Conservation (phyloP, 2,113 vertebrate species). For the Nesogale talazaci region DNA sequence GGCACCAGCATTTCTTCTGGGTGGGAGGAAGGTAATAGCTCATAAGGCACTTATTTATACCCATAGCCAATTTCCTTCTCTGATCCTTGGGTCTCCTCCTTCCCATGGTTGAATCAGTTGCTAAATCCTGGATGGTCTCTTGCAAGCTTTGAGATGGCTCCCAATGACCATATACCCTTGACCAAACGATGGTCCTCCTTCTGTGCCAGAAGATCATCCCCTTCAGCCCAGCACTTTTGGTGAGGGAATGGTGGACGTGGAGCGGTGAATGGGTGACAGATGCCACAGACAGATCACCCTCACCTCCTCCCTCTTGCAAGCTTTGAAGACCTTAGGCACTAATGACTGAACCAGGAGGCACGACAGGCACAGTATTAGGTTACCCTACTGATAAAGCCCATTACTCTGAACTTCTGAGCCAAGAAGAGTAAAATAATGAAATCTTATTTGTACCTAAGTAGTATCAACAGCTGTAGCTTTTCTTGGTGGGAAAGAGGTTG, state of each 20-base stretch:
- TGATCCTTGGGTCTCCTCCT: background rate
- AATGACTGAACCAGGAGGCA: background rate
- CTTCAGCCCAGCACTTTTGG: too few species aligned
- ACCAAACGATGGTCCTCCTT: too few species aligned
- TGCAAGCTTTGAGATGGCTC: too few species aligned
- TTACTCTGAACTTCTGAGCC: background rate
- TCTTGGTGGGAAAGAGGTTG: background rate
- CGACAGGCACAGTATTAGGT: background rate
- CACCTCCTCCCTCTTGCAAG: background rate
- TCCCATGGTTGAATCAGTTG: background rate
- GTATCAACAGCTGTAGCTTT: background rate
- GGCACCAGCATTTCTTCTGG: background rate
- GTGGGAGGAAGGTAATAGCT: background rate
- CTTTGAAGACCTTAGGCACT: background rate
- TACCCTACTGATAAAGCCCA: background rate
- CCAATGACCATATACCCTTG: too few species aligned
- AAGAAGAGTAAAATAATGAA: background rate
- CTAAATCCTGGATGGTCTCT: background rate
- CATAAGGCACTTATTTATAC: background rate
- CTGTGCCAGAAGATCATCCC: too few species aligned
- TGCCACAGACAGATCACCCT: too few species aligned
- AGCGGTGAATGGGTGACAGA: too few species aligned
- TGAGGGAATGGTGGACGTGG: too few species aligned
- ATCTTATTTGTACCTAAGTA: background rate
- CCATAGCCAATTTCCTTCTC: background rate